Evolutionary conservation across 1,140 invertebrate genomes (phyloP).

Genomic region (Calliphora vicina): DNA sequence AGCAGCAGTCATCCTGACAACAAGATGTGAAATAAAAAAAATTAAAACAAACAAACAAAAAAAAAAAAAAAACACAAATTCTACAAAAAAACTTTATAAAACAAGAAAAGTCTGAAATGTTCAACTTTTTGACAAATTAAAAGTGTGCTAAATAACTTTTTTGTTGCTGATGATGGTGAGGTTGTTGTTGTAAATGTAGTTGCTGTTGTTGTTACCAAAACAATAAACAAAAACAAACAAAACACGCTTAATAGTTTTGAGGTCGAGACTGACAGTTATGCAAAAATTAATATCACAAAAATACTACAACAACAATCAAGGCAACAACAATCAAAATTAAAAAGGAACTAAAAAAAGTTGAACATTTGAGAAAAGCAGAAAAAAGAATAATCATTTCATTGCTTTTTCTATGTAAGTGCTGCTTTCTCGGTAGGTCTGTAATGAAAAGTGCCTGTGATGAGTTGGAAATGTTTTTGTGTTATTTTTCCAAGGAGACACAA

Average conservation of each 20-base stretch:
- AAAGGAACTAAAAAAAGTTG: not conserved
- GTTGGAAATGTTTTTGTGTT: not conserved
- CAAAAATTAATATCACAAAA: not conserved
- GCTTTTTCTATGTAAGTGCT: not conserved
- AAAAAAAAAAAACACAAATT: not conserved
- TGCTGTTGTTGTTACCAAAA: too few species aligned
- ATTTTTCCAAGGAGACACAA: too few species aligned
- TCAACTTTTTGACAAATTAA: conserved; percentile 2
- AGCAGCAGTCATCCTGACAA: not conserved
- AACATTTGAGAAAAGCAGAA: not conserved
- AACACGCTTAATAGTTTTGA: not conserved
- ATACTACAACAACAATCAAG: not conserved
- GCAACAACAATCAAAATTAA: not conserved
- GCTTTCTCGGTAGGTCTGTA: not conserved
- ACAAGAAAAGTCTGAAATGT: not conserved
- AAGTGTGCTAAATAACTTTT: conserved; percentile 4
- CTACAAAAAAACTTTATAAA: not conserved
- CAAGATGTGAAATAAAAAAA: not conserved
- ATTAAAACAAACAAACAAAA: not conserved
- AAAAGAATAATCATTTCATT: not conserved
- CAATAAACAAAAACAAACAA: not conserved
- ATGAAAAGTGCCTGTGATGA: not conserved
- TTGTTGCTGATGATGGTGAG: not conserved
- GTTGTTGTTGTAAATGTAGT: too few species aligned
- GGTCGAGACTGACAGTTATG: conserved; percentile 1